Conservation (phyloP, 2,888 invertebrate genomes). For the Doris montereyensis region DNA sequence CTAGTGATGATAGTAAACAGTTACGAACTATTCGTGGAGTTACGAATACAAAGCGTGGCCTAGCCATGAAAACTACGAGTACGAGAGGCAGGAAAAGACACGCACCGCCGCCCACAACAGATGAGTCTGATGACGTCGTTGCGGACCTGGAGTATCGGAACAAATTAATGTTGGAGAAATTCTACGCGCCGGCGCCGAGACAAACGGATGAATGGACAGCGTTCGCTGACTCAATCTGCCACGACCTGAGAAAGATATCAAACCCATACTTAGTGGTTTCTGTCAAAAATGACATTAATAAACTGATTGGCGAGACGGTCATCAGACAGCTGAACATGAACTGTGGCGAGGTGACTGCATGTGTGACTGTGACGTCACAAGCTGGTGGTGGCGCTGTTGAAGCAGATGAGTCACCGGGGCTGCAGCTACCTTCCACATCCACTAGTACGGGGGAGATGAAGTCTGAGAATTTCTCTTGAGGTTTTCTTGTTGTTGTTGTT, state of each 20-base stretch:
- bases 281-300: conserved; percentile 5
- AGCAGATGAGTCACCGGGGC: too few species aligned
- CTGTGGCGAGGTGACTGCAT: too few species aligned
- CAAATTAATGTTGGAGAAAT: background rate
- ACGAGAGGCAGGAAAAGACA: background rate
- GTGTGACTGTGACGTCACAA: too few species aligned
- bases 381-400: too few species aligned
- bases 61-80: too few species aligned
- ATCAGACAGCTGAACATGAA: background rate
- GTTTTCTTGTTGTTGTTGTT: too few species aligned
- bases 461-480: too few species aligned
- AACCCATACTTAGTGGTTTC: background rate
- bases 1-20: too few species aligned
- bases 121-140: background rate
- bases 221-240: background rate
- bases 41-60: too few species aligned
- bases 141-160: background rate
- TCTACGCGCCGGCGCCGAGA: background rate
- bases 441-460: too few species aligned
- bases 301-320: background rate
- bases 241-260: background rate
- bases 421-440: too few species aligned
- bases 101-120: background rate
- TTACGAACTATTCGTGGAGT: too few species aligned
- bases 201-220: background rate